Evolutionary conservation across 2,113 vertebrate genomes (phyloP).

Genomic region (Oriolus oriolus): DNA sequence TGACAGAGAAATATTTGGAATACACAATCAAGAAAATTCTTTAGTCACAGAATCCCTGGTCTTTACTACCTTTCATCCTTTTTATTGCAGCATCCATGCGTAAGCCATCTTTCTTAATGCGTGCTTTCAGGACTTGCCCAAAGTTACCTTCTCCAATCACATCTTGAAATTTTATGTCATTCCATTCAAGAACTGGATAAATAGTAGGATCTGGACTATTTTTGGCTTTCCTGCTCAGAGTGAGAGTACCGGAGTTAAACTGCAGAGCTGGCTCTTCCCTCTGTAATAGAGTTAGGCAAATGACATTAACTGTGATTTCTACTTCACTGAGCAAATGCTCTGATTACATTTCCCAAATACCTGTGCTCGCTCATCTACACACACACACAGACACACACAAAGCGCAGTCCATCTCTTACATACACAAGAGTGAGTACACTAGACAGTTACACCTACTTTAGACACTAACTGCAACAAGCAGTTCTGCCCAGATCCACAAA

Average conservation of each 20-base stretch:
- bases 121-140: conserved; percentile 87
- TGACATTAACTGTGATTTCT: background rate
- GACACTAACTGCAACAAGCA: background rate
- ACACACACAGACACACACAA: background rate
- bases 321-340: background rate
- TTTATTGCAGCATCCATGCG: conserved; percentile 89
- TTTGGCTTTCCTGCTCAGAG: conserved; percentile 78
- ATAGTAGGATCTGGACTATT: conserved; percentile 79
- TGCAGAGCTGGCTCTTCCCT: conserved; percentile 88
- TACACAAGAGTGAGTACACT: background rate
- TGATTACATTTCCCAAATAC: background rate
- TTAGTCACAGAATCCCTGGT: background rate
- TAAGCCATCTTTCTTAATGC: conserved; percentile 87
- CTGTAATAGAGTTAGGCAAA: conserved; percentile 60
- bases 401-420: background rate
- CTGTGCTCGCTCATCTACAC: background rate
- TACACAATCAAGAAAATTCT: background rate
- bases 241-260: conserved; percentile 85
- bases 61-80: conserved; percentile 84
- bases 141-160: conserved; percentile 90
- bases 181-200: conserved; percentile 87
- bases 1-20: background rate
- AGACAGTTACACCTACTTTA: background rate
- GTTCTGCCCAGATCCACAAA: background rate
- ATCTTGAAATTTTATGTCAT: conserved; percentile 90